Conservation (phyloP, 2,888 invertebrate species). For the Drosophila limbata region DNA sequence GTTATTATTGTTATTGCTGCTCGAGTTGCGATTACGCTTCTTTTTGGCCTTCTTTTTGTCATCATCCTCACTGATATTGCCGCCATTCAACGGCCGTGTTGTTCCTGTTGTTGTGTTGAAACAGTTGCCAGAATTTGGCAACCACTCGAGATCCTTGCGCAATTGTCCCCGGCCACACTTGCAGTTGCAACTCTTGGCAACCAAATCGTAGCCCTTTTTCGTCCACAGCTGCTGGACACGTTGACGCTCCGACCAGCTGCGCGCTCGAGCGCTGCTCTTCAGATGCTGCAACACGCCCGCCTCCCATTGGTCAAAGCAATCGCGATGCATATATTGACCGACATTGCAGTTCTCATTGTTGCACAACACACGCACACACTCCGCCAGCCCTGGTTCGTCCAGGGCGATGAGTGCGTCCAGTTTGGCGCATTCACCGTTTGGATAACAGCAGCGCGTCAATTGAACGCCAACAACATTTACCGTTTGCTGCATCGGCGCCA, state of each 20-base stretch:
- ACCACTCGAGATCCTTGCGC: slow-evolving; percentile 96
- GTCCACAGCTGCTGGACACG: slow-evolving; percentile 98
- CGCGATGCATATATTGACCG: slow-evolving; percentile 97
- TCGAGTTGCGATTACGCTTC: slow-evolving; percentile 88
- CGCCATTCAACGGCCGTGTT: not conserved
- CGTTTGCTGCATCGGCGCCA: slow-evolving; percentile 83
- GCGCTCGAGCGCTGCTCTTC: slow-evolving; percentile 95
- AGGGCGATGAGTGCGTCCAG: slow-evolving; percentile 87
- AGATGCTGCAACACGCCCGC: slow-evolving; percentile 94
- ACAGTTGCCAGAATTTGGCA: slow-evolving; percentile 81
- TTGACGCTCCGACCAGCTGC: slow-evolving; percentile 98
- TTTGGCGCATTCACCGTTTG: slow-evolving; percentile 92
- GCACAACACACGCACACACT: slow-evolving; percentile 95
- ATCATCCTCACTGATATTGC: slow-evolving; percentile 85
- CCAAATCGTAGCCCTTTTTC: slow-evolving; percentile 98
- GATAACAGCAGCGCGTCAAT: slow-evolving; percentile 92
- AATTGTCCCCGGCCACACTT: slow-evolving; percentile 96
- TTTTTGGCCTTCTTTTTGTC: slow-evolving; percentile 88
- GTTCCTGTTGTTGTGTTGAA: slow-evolving; percentile 14
- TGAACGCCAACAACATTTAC: slow-evolving; percentile 65
- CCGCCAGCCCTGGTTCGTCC: slow-evolving; percentile 91
- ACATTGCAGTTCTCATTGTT: slow-evolving; percentile 96
- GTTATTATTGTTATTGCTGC: slow-evolving; percentile 1
- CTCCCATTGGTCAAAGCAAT: slow-evolving; percentile 98
- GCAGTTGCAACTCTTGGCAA: slow-evolving; percentile 97